Evolutionary conservation across 2,113 vertebrate species (phyloP).

Genomic region (Cavia porcellus): DNA sequence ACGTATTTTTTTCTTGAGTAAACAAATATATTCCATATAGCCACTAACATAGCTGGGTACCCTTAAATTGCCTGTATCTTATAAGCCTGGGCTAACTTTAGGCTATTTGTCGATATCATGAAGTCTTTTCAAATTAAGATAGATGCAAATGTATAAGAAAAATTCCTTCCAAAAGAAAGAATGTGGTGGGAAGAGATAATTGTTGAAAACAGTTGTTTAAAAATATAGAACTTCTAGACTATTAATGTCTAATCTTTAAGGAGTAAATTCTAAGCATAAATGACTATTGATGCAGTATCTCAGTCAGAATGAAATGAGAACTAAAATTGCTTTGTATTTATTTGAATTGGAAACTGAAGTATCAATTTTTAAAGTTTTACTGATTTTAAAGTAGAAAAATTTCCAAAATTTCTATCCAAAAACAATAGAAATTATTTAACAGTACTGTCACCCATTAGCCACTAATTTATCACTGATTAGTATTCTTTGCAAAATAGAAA

Average conservation of each 20-base stretch:
- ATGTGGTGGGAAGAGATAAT: not conserved
- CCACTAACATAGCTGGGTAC: not conserved
- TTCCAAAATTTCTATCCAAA: not conserved
- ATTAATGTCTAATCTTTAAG: not conserved
- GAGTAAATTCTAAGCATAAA: not conserved
- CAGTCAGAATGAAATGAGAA: not conserved
- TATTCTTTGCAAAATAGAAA: slow-evolving; percentile 33
- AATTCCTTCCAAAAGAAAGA: not conserved
- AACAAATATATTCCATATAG: not conserved
- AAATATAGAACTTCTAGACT: not conserved
- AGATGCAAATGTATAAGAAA: not conserved
- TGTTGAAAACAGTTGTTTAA: not conserved
- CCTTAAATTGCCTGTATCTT: not conserved
- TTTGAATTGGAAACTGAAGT: not conserved
- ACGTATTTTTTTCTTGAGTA: not conserved
- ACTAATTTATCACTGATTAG: not conserved
- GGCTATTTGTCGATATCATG: not conserved
- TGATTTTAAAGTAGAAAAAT: not conserved
- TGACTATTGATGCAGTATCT: not conserved
- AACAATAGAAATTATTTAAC: not conserved
- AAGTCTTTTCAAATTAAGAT: not conserved
- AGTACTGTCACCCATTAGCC: not conserved
- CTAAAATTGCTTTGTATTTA: not conserved
- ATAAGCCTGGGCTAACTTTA: not conserved
- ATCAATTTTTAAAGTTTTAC: not conserved